phyloP scores from a whole-genome alignment of 2,113 vertebrate genomes.

The Onychostoma macrolepis region DNA sequence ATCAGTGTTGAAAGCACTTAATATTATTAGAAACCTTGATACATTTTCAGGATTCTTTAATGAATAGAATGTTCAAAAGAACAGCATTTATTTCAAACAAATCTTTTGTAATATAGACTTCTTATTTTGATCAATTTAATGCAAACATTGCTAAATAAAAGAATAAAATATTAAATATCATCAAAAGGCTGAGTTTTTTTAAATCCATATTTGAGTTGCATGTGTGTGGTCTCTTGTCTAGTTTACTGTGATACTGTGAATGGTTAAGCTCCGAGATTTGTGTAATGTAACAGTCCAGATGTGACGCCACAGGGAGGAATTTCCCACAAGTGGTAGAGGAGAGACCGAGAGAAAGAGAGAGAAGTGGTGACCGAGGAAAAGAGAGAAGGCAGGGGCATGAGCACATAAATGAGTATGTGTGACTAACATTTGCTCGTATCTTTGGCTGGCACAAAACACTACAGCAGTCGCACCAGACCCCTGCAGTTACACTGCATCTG shows the following conservation, averaged over 20 bases:
- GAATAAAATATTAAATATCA: no score
- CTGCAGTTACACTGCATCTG: neutral
- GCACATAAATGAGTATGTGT: neutral
- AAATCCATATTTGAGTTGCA: neutral
- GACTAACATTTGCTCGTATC: neutral
- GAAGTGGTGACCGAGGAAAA: no score
- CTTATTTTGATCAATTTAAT: no score
- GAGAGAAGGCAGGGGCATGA: neutral
- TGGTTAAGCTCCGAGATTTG: neutral
- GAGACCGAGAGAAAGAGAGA: neutral
- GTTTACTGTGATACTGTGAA: neutral
- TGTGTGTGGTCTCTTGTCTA: neutral
- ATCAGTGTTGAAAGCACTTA: no score
- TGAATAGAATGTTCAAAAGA: no score
- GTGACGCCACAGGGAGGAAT: neutral
- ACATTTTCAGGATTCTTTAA: no score
- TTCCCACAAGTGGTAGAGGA: neutral
- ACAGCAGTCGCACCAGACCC: neutral
- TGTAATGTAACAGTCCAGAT: neutral
- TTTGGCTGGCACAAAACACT: constrained; percentile 1
- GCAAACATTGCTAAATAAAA: no score
- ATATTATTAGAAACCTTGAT: no score
- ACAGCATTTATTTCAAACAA: no score
- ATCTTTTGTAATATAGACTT: no score
- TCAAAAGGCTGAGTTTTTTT: no score